phyloP scores from a whole-genome alignment of 2,888 invertebrate genomes.

The Machimus atricapillus region DNA sequence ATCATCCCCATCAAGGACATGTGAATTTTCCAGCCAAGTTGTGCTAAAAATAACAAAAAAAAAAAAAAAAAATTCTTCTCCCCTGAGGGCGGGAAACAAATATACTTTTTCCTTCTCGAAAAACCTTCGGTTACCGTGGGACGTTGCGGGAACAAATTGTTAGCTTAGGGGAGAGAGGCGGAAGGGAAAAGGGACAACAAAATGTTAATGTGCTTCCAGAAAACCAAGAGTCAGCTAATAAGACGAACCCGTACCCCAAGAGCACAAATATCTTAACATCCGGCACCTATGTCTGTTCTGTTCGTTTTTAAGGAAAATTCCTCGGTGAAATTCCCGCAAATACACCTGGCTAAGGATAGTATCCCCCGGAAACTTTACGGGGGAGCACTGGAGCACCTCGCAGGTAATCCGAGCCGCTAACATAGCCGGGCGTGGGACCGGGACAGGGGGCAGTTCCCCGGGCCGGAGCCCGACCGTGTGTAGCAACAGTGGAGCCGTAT shows the following conservation, averaged over 20 bases:
- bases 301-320: background rate
- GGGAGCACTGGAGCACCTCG: background rate
- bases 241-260: background rate
- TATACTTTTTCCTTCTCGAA: background rate
- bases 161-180: background rate
- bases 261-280: constrained; percentile 20
- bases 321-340: background rate
- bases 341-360: background rate
- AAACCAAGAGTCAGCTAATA: constrained; percentile 20
- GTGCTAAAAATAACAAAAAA: background rate
- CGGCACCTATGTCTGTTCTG: background rate
- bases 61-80: background rate
- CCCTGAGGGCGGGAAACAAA: background rate
- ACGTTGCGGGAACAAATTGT: background rate
- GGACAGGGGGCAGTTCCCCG: background rate
- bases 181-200: background rate
- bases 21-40: background rate
- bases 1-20: background rate
- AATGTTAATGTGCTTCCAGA: background rate
- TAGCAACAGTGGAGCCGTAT: constrained; percentile 4
- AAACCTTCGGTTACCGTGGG: background rate
- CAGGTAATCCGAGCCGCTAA: background rate
- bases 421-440: background rate
- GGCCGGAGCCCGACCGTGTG: background rate
- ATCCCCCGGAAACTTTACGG: background rate